phyloP scores from a whole-genome alignment of 2,113 vertebrate species.

The Nibea albiflora region DNA sequence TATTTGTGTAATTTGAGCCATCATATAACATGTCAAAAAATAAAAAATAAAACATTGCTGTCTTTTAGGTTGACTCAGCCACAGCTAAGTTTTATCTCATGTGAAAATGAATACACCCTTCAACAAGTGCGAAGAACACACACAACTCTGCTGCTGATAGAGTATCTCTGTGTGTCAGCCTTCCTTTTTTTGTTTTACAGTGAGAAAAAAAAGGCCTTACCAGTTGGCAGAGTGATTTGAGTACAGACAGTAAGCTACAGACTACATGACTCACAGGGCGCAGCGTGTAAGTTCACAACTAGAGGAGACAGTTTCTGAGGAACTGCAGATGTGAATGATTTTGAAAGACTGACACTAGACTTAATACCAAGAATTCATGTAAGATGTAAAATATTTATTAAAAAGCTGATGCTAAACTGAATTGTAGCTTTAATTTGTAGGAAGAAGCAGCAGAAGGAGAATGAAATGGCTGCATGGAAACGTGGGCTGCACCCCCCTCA shows the following conservation, averaged over 20 bases:
- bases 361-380: no score
- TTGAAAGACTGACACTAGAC: no score
- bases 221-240: neutral
- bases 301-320: neutral
- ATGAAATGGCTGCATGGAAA: no score
- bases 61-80: neutral
- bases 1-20: neutral
- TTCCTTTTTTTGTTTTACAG: constrained; percentile 19
- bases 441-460: no score
- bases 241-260: neutral
- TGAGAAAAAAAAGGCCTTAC: neutral
- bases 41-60: neutral
- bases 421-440: no score
- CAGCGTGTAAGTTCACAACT: neutral
- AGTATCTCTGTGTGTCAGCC: constrained; percentile 59
- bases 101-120: constrained; percentile 59
- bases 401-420: no score
- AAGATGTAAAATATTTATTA: no score
- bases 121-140: constrained; percentile 37
- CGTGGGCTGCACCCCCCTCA: no score
- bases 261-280: neutral
- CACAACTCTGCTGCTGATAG: constrained; percentile 50
- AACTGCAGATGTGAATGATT: no score
- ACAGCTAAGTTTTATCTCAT: constrained; percentile 61
- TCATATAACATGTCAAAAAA: neutral